These are phyloP conservation scores for Sebastes paucispinis DNA, from an alignment of 2,797 vertebrate species.

Conservation along the genomic window DNA sequence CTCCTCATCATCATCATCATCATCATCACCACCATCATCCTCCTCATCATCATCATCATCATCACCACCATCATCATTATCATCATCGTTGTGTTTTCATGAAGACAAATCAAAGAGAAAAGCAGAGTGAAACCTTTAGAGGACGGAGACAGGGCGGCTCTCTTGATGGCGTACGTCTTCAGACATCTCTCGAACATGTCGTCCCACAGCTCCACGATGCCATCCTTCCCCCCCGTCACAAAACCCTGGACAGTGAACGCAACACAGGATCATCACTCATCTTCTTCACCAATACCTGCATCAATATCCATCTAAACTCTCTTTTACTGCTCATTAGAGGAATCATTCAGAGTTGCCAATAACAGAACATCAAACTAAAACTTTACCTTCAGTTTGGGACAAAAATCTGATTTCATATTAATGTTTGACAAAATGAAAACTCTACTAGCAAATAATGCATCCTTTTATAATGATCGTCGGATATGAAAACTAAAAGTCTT, in stretches of 20 bases:
- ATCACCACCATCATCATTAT: accelerated
- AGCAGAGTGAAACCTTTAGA: constrained; percentile 88
- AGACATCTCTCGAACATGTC: constrained; percentile 97
- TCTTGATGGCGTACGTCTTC: constrained; percentile 98
- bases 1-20: too few relatives aligned
- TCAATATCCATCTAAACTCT: neutral
- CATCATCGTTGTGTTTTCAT: too few relatives aligned
- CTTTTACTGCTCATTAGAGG: too few relatives aligned
- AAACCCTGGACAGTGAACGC: constrained; percentile 85
- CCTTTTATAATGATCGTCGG: neutral
- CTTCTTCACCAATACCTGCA: neutral
- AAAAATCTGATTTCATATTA: neutral
- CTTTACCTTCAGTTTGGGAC: neutral
- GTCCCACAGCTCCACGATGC: constrained; percentile 96
- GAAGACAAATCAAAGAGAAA: too few relatives aligned
- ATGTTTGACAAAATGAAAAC: neutral
- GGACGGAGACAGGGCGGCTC: constrained; percentile 87
- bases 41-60: accelerated
- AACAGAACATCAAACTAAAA: neutral
- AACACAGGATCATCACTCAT: neutral
- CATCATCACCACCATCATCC: too few relatives aligned
- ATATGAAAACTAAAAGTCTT: neutral
- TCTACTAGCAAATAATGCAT: neutral
- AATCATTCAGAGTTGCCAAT: neutral
- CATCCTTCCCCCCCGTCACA: constrained; percentile 95